Evolutionary conservation across 2,888 invertebrate genomes (phyloP), one percentile per base, ranked within the genome.

Genomic region (Ptilodon capucinus): DNA sequence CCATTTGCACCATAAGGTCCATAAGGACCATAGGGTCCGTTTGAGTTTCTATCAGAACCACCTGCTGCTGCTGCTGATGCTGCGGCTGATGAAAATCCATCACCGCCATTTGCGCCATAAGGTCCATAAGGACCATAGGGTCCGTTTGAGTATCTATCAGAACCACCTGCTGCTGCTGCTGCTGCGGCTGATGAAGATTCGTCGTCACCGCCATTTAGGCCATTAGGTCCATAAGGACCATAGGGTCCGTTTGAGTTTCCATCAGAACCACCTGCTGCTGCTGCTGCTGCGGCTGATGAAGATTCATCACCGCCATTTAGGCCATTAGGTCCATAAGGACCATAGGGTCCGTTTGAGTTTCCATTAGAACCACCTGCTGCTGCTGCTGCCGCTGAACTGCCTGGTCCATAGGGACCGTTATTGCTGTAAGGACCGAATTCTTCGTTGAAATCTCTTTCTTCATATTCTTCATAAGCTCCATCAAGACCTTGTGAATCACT

Each of bases 241-340:
- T n/a, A n/a, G n/a, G n/a, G n/a, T n/a, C n/a, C n/a, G n/a, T n/a
- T n/a, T n/a, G n/a, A n/a, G n/a, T n/a, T 4, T n/a, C 19, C 25
- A 1, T 8, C 5, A 25, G 52, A 46, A 11, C 44, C 36, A 16
- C 45, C 44, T 17, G 46, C 45, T 17, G 23, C 5, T 11, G 6
- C 44, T 14, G 34, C 40, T 36, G 47, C 53, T 8, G 52, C 32
- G 16, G 54, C 53, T 16, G 51, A 42, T 9, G 57, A 44, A 6
- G 58, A 56, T n/a, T 59, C 50, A 13, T 56, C 44, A n/a, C 51
- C 39, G 13, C 47, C 56, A 32, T 45, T 56, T 32, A 46, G 44
- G 28, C 51, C 51, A 11, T 46, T 19, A 45, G 40, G 13, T 42
- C 49, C 63, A 6, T 38, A 36, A 32, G n/a, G n/a, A n/a, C n/a